Conservation (phyloP, 2,113 vertebrate genomes). For the Leucosticte australis region DNA sequence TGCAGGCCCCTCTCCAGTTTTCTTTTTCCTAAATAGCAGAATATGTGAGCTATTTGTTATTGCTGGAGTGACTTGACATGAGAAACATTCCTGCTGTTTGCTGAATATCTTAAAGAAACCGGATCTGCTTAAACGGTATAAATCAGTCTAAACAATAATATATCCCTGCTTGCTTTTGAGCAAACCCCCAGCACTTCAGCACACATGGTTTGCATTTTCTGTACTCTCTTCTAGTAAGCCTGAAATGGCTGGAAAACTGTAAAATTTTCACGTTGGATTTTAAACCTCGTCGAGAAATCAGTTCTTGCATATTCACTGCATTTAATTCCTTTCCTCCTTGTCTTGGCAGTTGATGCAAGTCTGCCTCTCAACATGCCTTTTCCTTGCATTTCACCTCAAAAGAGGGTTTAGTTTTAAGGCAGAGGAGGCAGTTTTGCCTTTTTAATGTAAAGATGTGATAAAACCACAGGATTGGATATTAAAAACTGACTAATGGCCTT, state of each 20-base stretch:
- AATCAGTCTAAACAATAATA: conserved; percentile 53
- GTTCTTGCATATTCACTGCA: conserved; percentile 23
- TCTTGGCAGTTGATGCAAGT: neutral
- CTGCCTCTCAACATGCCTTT: neutral
- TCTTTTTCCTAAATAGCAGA: conserved; percentile 58
- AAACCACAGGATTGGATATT: neutral
- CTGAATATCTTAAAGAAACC: conserved; percentile 57
- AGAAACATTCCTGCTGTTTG: conserved; percentile 52
- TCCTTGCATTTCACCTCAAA: conserved; percentile 15
- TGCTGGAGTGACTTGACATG: conserved; percentile 44
- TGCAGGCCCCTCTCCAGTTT: conserved; percentile 37
- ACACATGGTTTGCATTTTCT: conserved; percentile 55
- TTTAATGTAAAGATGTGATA: neutral
- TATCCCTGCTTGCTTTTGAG: conserved; percentile 48
- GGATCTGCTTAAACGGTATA: conserved; percentile 36
- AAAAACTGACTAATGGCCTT: neutral
- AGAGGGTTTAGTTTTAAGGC: neutral
- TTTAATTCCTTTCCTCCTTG: conserved; percentile 46
- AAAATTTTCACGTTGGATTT: conserved; percentile 46
- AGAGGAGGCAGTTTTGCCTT: neutral
- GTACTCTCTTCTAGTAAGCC: conserved; percentile 29
- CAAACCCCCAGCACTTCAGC: conserved; percentile 17
- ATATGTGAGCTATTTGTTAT: conserved; percentile 58
- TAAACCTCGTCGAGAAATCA: conserved; percentile 5
- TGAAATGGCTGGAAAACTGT: conserved; percentile 50